Evolutionary conservation across 2,888 invertebrate species (phyloP).

Genomic region (Polydrusus pterygomalis): DNA sequence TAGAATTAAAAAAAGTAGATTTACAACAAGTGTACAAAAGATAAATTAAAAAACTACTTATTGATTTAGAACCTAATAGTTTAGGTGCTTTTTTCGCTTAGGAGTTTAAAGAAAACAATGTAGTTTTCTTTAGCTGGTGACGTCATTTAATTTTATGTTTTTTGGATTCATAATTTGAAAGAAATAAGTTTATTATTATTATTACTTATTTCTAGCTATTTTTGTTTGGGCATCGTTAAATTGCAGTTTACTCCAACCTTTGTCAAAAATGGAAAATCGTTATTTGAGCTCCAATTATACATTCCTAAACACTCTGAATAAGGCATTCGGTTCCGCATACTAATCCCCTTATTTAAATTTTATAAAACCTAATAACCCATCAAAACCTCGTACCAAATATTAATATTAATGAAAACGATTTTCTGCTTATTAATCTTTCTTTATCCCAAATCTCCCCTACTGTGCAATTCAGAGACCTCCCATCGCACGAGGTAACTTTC

Average conservation of each 20-base stretch:
- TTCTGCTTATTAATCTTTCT: conserved; percentile 56
- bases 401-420: conserved; percentile 56
- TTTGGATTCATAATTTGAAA: no score
- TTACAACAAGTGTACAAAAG: no score
- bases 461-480: conserved; percentile 55
- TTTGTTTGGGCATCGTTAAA: not conserved
- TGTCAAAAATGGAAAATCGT: not conserved
- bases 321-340: conserved; percentile 31
- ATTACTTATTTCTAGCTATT: no score
- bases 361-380: conserved; percentile 51
- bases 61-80: no score
- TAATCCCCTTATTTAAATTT: conserved; percentile 46
- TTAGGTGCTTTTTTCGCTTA: no score
- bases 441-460: conserved; percentile 55
- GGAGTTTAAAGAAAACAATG: no score
- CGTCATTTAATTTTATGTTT: no score
- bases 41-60: no score
- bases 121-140: no score
- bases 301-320: conserved; percentile 3
- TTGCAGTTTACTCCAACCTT: not conserved
- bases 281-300: not conserved
- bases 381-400: conserved; percentile 46
- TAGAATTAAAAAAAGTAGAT: no score
- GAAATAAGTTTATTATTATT: no score
- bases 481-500: conserved; percentile 36